phyloP scores from a whole-genome alignment of 2,797 vertebrate species.

The Sphenopsis melanotis region DNA sequence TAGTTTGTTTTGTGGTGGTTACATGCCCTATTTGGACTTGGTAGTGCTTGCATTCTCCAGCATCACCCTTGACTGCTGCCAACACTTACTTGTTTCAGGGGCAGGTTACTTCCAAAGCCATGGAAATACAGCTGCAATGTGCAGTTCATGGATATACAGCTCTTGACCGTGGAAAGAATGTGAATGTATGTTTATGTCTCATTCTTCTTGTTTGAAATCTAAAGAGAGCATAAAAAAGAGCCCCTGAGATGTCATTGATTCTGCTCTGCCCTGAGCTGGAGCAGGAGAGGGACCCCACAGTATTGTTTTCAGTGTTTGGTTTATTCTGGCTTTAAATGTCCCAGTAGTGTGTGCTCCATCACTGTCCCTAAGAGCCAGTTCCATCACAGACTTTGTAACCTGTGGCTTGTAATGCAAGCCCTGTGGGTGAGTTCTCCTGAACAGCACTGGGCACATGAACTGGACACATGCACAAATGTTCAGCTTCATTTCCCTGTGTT shows the following conservation, averaged over 20 bases:
- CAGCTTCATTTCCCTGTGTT: neutral
- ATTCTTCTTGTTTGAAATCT: neutral
- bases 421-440: neutral
- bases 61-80: neutral
- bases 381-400: neutral
- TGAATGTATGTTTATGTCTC: neutral
- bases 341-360: neutral
- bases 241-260: neutral
- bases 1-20: neutral
- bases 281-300: neutral
- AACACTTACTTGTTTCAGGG: neutral
- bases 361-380: neutral
- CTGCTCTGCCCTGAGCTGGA: neutral
- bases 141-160: neutral
- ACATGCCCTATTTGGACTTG: neutral
- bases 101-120: neutral
- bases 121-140: neutral
- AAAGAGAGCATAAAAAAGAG: neutral
- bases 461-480: neutral
- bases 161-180: neutral
- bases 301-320: neutral
- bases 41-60: neutral
- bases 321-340: neutral
- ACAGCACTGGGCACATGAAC: accelerated
- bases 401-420: neutral